Conservation (phyloP, 2,888 invertebrate species). For the Cosmorhoe ocellata region DNA sequence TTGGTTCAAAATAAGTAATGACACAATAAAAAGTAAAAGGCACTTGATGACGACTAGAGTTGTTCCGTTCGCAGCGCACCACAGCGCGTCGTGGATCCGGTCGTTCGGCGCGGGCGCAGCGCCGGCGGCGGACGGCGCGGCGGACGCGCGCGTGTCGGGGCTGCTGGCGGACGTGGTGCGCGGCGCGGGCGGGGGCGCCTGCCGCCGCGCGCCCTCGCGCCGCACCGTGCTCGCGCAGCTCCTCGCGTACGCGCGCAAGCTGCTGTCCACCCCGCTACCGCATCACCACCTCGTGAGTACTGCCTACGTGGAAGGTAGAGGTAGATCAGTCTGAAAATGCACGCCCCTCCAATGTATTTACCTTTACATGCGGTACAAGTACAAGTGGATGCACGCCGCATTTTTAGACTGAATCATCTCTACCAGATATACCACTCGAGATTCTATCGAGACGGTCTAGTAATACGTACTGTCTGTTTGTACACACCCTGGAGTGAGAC, state of each 20-base stretch:
- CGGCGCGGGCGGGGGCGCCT: constrained; percentile 82
- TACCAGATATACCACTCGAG: too few relatives aligned
- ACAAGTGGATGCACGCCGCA: too few relatives aligned
- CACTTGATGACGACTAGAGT: background rate
- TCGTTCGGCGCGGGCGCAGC: constrained; percentile 65
- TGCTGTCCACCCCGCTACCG: constrained; percentile 78
- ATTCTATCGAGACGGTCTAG: too few relatives aligned
- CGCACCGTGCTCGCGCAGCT: constrained; percentile 88
- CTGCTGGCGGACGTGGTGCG: constrained; percentile 86
- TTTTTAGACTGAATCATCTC: too few relatives aligned
- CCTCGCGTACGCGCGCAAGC: constrained; percentile 84
- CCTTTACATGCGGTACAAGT: too few relatives aligned
- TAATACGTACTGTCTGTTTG: too few relatives aligned
- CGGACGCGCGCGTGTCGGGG: constrained; percentile 82
- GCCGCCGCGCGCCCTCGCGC: constrained; percentile 84
- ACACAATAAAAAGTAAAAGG: too few relatives aligned
- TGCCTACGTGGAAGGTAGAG: too few relatives aligned
- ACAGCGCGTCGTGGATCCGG: constrained; percentile 59
- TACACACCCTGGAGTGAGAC: too few relatives aligned
- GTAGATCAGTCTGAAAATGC: too few relatives aligned
- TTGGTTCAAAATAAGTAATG: too few relatives aligned
- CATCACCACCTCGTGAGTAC: constrained; percentile 15
- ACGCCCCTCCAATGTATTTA: too few relatives aligned
- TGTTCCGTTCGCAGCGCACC: constrained; percentile 53
- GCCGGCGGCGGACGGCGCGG: constrained; percentile 55